Conservation (phyloP, 2,888 invertebrate species). For the Cephus pulcher region DNA sequence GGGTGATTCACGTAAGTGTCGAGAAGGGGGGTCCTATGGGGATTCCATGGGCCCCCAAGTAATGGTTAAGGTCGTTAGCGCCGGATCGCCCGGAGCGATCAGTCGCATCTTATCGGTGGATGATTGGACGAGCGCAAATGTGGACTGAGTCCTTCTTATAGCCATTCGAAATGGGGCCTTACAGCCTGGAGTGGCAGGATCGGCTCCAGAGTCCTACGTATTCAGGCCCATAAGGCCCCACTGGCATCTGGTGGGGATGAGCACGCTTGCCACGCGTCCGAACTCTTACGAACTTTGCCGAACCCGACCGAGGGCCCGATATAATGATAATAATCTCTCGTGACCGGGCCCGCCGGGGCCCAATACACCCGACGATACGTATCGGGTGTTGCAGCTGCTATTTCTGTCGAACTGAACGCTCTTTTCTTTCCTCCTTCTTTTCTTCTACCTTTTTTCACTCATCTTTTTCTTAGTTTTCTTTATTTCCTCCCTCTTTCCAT, state of each 20-base stretch:
- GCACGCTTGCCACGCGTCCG: conserved; percentile 61
- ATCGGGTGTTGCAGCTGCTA: conserved; percentile 64
- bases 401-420: conserved; percentile 44
- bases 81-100: too few relatives aligned
- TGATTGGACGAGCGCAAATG: too few relatives aligned
- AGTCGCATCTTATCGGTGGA: too few relatives aligned
- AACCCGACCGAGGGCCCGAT: conserved; percentile 43
- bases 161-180: too few relatives aligned
- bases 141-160: too few relatives aligned
- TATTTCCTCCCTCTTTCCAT: conserved; percentile 16
- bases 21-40: too few relatives aligned
- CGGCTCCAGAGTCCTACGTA: background rate
- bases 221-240: background rate
- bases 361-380: conserved; percentile 41
- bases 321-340: conserved; percentile 56
- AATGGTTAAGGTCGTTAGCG: too few relatives aligned
- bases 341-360: conserved; percentile 33
- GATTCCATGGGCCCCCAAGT: too few relatives aligned
- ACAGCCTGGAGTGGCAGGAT: too few relatives aligned
- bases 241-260: conserved; percentile 16
- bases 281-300: conserved; percentile 38
- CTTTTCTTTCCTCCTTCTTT: conserved; percentile 18
- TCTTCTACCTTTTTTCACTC: conserved; percentile 19
- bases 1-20: conserved; percentile 2
- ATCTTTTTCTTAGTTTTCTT: conserved; percentile 18